A percentile compares a stretch with the other conserved stretches of the same genome.
Conservation (phyloP, 2,797 vertebrate genomes). For the Poliocrania exsul region DNA sequence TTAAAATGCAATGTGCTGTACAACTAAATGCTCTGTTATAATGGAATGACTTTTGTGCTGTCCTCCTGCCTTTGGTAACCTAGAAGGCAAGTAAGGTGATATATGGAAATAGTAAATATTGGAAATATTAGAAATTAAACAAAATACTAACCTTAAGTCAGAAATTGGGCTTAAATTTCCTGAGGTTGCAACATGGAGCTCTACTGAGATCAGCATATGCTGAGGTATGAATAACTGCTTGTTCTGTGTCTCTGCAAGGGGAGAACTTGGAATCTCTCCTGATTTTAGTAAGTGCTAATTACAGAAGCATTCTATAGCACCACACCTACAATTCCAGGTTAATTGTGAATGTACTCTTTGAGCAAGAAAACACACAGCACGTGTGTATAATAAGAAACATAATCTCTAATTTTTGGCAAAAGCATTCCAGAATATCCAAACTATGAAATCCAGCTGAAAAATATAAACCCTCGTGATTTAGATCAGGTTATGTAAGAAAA, state of each 20-base stretch:
- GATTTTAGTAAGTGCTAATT: not conserved
- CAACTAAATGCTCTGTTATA: not conserved
- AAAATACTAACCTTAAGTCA: not conserved
- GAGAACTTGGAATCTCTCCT: not conserved
- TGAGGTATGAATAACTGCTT: not conserved
- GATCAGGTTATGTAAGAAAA: not conserved
- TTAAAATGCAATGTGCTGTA: not conserved
- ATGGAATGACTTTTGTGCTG: not conserved
- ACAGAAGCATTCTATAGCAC: not conserved
- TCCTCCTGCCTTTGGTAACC: not conserved
- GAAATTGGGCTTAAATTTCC: not conserved
- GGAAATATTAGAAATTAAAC: not conserved
- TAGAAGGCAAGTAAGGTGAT: not conserved
- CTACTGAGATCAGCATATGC: not conserved
- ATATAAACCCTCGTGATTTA: rapidly evolving
- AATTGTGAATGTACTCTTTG: not conserved
- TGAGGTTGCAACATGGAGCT: not conserved
- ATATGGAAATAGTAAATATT: not conserved
- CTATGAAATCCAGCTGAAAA: not conserved
- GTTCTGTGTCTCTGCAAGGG: not conserved
- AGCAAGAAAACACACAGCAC: not conserved
- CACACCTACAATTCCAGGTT: not conserved
- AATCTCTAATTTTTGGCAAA: not conserved
- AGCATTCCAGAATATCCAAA: not conserved
- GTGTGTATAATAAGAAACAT: not conserved